phyloP scores from a whole-genome alignment of 2,888 invertebrate genomes.

The Maniola hyperantus region DNA sequence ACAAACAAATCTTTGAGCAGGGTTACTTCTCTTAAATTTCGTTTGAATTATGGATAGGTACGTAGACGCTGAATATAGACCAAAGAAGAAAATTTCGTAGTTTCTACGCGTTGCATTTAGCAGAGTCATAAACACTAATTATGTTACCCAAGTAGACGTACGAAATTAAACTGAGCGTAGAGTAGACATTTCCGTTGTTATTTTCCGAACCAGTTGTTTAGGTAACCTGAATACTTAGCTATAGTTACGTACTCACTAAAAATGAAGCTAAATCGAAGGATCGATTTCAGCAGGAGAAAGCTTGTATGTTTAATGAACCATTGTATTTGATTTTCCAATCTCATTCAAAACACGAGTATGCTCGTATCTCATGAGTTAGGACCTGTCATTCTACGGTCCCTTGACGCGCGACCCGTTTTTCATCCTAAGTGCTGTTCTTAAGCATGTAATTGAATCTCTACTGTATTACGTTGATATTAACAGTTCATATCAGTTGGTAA shows the following conservation, averaged over 20 bases:
- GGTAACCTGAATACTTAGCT: slow-evolving; percentile 18
- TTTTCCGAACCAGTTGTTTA: slow-evolving; percentile 24
- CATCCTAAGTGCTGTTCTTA: slow-evolving; percentile 49
- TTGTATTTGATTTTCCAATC: slow-evolving; percentile 20
- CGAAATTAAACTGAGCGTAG: slow-evolving; percentile 25
- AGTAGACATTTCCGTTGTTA: slow-evolving; percentile 22
- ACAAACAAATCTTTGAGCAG: no score
- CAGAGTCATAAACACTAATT: slow-evolving; percentile 18
- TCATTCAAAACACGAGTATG: slow-evolving; percentile 17
- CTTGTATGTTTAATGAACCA: slow-evolving; percentile 5
- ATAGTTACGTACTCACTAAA: not conserved
- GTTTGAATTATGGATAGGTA: no score
- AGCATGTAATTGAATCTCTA: slow-evolving; percentile 40
- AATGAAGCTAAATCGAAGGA: slow-evolving; percentile 15
- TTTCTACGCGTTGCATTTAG: slow-evolving; percentile 3
- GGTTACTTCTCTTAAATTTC: no score
- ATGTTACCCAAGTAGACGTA: slow-evolving; percentile 17
- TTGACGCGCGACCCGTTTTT: slow-evolving; percentile 43
- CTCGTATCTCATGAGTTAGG: slow-evolving; percentile 31
- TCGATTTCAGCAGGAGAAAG: slow-evolving; percentile 15
- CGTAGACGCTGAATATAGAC: no score
- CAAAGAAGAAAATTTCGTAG: not conserved
- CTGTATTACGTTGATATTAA: slow-evolving; percentile 40
- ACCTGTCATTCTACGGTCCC: slow-evolving; percentile 41
- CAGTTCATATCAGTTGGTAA: slow-evolving; percentile 44